Conservation (phyloP, 2,113 vertebrate species). For the Sturnira hondurensis region DNA sequence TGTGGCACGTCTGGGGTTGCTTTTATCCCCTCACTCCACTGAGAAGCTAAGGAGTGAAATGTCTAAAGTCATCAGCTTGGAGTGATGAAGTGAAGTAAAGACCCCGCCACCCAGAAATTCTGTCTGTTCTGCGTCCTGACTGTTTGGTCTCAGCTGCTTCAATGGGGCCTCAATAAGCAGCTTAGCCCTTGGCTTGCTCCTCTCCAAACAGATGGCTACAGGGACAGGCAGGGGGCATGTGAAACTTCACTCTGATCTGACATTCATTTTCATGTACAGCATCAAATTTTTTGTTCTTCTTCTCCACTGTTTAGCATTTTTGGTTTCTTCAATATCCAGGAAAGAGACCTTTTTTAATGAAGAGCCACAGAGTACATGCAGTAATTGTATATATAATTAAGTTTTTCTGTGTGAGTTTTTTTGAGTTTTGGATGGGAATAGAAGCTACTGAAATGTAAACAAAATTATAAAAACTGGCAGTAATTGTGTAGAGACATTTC, state of each 20-base stretch:
- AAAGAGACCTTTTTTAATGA: neutral
- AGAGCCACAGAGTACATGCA: neutral
- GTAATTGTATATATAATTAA: neutral
- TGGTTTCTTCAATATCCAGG: neutral
- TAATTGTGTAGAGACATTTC: neutral
- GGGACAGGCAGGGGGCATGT: neutral
- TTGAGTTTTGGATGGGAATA: neutral
- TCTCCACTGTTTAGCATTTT: neutral
- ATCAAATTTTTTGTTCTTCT: neutral
- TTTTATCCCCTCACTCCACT: constrained; percentile 22
- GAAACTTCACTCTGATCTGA: neutral
- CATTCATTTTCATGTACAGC: neutral
- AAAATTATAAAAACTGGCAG: neutral
- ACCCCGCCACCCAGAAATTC: neutral
- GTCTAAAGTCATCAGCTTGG: constrained; percentile 42
- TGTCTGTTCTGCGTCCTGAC: constrained; percentile 20
- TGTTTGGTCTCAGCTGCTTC: constrained; percentile 11
- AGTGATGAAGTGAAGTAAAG: constrained; percentile 27
- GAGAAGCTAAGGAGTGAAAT: neutral
- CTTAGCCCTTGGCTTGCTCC: neutral
- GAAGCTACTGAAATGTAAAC: neutral
- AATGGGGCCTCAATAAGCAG: neutral
- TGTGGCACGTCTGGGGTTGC: neutral
- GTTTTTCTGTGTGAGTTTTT: neutral
- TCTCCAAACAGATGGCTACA: neutral